These are phyloP conservation scores for Desmodus rotundus DNA, from an alignment of 2,113 vertebrate species.

Conservation along the genomic window DNA sequence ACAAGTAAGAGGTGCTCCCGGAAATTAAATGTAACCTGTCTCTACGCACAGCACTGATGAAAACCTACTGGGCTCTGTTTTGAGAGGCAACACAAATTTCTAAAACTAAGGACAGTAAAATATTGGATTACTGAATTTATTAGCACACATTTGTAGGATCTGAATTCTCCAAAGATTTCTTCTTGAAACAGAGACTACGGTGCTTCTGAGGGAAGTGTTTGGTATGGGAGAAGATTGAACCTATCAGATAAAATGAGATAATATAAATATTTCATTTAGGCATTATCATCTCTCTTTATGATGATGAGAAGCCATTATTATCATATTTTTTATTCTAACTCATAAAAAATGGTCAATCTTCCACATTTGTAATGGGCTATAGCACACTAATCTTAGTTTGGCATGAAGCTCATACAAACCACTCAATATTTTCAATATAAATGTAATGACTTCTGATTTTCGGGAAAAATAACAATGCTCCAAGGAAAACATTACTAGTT, in stretches of 20 bases:
- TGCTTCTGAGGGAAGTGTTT: constrained; percentile 35
- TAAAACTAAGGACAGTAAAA: background rate
- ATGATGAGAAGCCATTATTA: constrained; percentile 70
- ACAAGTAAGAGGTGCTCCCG: background rate
- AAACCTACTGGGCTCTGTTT: background rate
- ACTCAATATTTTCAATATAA: constrained; percentile 72
- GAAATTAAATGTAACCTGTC: background rate
- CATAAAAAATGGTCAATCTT: constrained; percentile 66
- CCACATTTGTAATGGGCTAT: constrained; percentile 59
- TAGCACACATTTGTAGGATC: background rate
- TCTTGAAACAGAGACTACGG: background rate
- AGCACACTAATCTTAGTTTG: constrained; percentile 68
- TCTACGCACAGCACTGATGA: background rate
- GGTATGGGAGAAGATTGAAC: constrained; percentile 46
- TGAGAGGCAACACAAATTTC: background rate
- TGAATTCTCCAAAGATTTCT: constrained; percentile 7
- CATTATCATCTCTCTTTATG: constrained; percentile 60
- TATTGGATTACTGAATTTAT: no score
- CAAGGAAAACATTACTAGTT: constrained; percentile 51
- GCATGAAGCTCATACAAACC: constrained; percentile 57
- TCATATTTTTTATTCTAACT: constrained; percentile 73
- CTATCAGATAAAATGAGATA: constrained; percentile 69
- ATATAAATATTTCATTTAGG: constrained; percentile 72
- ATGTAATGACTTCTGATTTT: constrained; percentile 73
- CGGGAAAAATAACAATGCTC: constrained; percentile 60